Base-by-base conservation (phyloP, 2,113 vertebrate genomes). In the Alces alces region DNA sequence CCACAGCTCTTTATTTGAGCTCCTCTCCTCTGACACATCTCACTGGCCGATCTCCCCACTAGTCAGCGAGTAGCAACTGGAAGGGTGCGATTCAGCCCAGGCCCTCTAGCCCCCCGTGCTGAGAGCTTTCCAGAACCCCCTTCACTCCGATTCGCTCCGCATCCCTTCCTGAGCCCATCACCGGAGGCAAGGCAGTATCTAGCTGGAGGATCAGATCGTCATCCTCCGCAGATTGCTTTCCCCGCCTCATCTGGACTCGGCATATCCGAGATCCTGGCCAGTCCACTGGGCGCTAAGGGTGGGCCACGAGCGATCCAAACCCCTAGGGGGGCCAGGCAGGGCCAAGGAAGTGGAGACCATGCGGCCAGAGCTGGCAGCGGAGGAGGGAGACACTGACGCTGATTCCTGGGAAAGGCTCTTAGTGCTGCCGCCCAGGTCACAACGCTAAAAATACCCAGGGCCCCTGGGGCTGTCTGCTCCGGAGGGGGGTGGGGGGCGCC, bases 401-500 rank as follows among this genome's bases (percentile, higher is more conserved):
- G 93, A 93, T 91, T 96, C 97, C 92, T 50, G 47, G 93, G 98
- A 97, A 97, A 97, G 76, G 96, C 89, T 97, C 84, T 92, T 10
- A n/a, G 95, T 83, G 97, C 97, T 96, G 97, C 98, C 64, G 89
- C 97, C 97, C 97, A 97, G 98, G 98, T 98, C 98, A 98, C 97
- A 4, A 27, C 57, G 96, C 98, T 98, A 98, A 98, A 98, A 98
- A 98, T 98, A 98, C 93, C 60, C 95, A 43, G 80, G 94, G 96
- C 97, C 84, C 92, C 91, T 45, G 94, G 66, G 96, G 98, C 96
- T 19, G 78, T 76, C 60, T 21, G 97, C 93, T 25, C 23, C 5
- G 7, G 93, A 61, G 9, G 78, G 76, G 23, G 30, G 28, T 50
- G 61, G 76, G 78, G 73, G 78, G 19, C 33, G 25, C 58, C 47